Evolutionary conservation across 2,888 invertebrate genomes (phyloP).

Genomic region (Erebia aethiops): DNA sequence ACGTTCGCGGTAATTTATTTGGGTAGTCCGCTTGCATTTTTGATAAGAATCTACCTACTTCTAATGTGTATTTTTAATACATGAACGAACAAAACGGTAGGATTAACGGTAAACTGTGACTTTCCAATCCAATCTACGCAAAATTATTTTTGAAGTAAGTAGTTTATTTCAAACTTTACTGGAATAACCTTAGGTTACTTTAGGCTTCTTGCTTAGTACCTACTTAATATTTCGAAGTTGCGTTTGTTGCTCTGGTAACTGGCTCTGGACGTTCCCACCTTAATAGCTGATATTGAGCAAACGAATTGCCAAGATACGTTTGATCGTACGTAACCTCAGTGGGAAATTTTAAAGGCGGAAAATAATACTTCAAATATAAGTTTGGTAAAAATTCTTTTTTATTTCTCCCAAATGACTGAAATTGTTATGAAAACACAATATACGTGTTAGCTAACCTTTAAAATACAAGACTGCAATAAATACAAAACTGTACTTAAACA

Average conservation of each 20-base stretch:
- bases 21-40: slow-evolving; percentile 64
- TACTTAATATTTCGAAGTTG: background rate
- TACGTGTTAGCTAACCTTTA: slow-evolving; percentile 77
- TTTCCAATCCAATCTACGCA: too few relatives aligned
- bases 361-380: slow-evolving; percentile 38
- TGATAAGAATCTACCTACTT: background rate
- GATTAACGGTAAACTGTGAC: too few relatives aligned
- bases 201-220: background rate
- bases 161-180: too few relatives aligned
- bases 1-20: slow-evolving; percentile 50
- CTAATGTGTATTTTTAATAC: too few relatives aligned
- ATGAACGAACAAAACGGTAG: background rate
- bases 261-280: slow-evolving; percentile 27
- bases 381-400: slow-evolving; percentile 78
- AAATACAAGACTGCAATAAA: slow-evolving; percentile 71
- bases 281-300: slow-evolving; percentile 14
- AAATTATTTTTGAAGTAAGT: too few relatives aligned
- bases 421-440: slow-evolving; percentile 80
- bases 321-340: background rate
- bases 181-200: too few relatives aligned
- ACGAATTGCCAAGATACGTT: slow-evolving; percentile 35
- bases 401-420: slow-evolving; percentile 80
- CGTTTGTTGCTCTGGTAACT: slow-evolving; percentile 13
- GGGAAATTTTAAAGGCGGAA: slow-evolving; percentile 4
- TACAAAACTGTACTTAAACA: slow-evolving; percentile 38